Evolutionary conservation across 2,113 vertebrate species (phyloP).

Genomic region (Delphinapterus leucas): DNA sequence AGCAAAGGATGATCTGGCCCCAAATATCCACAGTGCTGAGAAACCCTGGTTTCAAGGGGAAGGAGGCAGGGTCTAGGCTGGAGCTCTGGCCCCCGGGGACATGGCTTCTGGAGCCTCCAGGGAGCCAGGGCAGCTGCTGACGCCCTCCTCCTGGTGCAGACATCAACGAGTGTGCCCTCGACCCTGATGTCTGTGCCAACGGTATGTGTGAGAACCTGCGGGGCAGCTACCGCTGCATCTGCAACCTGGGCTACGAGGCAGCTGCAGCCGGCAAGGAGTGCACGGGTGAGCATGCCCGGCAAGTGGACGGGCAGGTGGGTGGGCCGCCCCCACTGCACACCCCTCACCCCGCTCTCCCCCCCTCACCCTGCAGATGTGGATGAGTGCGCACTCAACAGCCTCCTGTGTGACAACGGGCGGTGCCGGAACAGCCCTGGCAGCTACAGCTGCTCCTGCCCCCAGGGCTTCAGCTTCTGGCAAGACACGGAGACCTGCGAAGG

Average conservation of each 20-base stretch:
- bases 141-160: constrained; percentile 75
- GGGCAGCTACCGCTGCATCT: constrained; percentile 94
- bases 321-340: rapidly evolving
- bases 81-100: background rate
- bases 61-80: background rate
- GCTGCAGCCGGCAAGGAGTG: constrained; percentile 90
- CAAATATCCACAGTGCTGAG: rapidly evolving
- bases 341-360: background rate
- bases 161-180: constrained; percentile 93
- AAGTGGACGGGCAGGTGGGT: rapidly evolving
- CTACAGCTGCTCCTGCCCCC: constrained; percentile 93
- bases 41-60: background rate
- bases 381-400: constrained; percentile 90
- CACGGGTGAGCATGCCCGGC: constrained; percentile 83
- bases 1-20: rapidly evolving
- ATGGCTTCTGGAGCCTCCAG: background rate
- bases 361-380: constrained; percentile 87
- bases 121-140: background rate
- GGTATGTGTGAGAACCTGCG: constrained; percentile 94
- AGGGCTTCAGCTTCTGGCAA: constrained; percentile 90
- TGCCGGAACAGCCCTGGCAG: constrained; percentile 94
- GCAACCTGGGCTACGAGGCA: constrained; percentile 92
- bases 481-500: constrained; percentile 95
- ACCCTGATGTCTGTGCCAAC: constrained; percentile 92
- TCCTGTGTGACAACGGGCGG: constrained; percentile 92